Conservation (phyloP, 2,113 vertebrate species). For the Onychostruthus taczanowskii region DNA sequence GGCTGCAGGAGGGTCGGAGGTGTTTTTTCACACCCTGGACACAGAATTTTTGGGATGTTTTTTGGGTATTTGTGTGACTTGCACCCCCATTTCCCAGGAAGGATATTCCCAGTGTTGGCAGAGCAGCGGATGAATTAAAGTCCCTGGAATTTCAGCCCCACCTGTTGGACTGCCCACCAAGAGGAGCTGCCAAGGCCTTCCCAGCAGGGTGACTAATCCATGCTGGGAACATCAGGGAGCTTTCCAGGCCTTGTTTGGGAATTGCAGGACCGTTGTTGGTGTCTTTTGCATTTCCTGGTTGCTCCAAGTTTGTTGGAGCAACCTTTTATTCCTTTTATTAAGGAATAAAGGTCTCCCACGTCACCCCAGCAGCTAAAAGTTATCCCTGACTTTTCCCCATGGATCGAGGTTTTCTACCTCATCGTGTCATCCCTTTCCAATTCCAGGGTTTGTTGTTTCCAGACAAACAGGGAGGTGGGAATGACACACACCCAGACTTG, state of each 20-base stretch:
- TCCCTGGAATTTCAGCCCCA: slow-evolving; percentile 35
- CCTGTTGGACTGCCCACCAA: slow-evolving; percentile 7
- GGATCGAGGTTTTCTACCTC: background rate
- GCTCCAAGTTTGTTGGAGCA: background rate
- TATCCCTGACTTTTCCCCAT: background rate
- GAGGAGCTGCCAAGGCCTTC: slow-evolving; percentile 45
- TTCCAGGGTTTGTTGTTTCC: background rate
- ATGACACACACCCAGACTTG: background rate
- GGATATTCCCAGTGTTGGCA: background rate
- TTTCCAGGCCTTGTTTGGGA: slow-evolving; percentile 12
- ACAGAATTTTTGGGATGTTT: background rate
- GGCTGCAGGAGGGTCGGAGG: fast-evolving
- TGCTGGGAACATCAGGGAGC: slow-evolving; percentile 16
- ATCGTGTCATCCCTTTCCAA: background rate
- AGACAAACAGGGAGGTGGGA: too few relatives aligned
- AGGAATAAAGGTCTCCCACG: background rate
- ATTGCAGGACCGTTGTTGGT: background rate
- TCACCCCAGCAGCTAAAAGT: background rate
- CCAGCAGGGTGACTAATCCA: slow-evolving; percentile 61
- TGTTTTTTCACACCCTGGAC: background rate
- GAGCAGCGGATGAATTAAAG: background rate
- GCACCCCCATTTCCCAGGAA: background rate
- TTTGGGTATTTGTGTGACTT: background rate
- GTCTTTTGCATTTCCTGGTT: background rate
- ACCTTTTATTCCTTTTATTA: background rate